Percentiles rank a stretch among this genome's conserved stretches.
These are phyloP conservation scores for Bovichtus variegatus DNA, from an alignment of 2,797 vertebrate species.

Conservation along the genomic window DNA sequence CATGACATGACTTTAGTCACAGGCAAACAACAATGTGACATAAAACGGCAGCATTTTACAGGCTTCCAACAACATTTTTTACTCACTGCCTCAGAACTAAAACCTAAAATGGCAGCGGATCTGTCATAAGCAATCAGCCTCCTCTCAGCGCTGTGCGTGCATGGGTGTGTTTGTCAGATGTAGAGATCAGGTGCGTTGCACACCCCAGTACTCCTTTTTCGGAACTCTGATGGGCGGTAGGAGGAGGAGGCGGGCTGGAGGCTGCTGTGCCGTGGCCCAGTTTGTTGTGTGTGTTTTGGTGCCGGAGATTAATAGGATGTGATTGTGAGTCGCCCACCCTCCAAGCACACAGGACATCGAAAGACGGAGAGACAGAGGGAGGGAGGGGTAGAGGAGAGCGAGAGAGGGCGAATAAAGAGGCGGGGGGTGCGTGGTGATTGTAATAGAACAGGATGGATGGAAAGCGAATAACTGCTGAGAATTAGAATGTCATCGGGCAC, in stretches of 20 bases:
- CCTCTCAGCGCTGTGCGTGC: constrained; percentile 7
- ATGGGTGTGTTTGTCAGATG: constrained; percentile 53
- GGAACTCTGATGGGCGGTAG: constrained; percentile 20
- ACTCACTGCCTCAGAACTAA: constrained; percentile 34
- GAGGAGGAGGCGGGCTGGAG: not conserved
- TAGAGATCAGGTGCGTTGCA: constrained; percentile 57
- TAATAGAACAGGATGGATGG: constrained; percentile 74
- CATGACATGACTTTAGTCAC: constrained; percentile 39
- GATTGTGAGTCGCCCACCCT: constrained; percentile 64
- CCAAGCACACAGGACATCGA: constrained; percentile 45
- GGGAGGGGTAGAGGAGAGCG: constrained; percentile 2
- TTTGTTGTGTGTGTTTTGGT: constrained; percentile 63
- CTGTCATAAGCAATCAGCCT: constrained; percentile 61
- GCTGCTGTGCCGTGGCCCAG: constrained; percentile 62
- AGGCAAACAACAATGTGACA: constrained; percentile 33
- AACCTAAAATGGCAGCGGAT: constrained; percentile 56
- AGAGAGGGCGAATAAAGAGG: not conserved
- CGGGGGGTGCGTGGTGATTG: constrained; percentile 35
- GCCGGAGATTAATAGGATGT: constrained; percentile 73
- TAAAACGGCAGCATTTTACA: constrained; percentile 12
- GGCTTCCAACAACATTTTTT: constrained; percentile 29
- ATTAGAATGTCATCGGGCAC: constrained; percentile 82
- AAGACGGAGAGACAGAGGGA: constrained; percentile 41
- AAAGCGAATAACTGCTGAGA: constrained; percentile 77
- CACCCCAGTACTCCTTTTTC: constrained; percentile 35